Percentiles rank a stretch among this genome's conserved stretches.
Conservation (phyloP, 2,888 invertebrate species). For the Neoitamus cyanurus region DNA sequence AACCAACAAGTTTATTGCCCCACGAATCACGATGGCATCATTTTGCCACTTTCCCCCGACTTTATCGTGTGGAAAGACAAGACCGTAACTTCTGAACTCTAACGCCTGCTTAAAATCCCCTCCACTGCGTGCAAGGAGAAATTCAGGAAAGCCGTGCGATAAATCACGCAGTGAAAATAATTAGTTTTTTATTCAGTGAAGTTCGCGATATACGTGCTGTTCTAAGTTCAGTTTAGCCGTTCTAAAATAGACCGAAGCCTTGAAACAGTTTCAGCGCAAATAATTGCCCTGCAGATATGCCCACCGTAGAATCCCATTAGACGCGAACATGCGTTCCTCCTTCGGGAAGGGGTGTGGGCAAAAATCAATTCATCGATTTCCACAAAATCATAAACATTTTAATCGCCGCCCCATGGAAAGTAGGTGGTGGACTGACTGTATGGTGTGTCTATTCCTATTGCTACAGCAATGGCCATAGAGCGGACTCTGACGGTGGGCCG, state of each 20-base stretch:
- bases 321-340: background rate
- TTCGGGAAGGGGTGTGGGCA: background rate
- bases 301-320: background rate
- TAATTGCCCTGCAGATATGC: background rate
- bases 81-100: background rate
- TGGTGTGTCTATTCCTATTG: background rate
- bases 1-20: background rate
- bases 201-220: background rate
- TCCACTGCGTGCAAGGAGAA: background rate
- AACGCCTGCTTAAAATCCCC: background rate
- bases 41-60: background rate
- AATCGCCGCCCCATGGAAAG: background rate
- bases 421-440: background rate
- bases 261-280: background rate
- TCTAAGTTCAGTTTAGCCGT: background rate
- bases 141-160: background rate
- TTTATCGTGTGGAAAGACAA: background rate
- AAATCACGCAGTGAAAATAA: background rate
- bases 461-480: background rate
- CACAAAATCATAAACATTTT: background rate
- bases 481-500: background rate
- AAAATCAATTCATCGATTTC: constrained; percentile 1
- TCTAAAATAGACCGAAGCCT: background rate
- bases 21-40: background rate
- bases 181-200: background rate